A percentile compares a stretch with the other conserved stretches of the same genome.
Evolutionary conservation across 2,888 invertebrate genomes (phyloP).

Genomic region (Halictus ligatus): DNA sequence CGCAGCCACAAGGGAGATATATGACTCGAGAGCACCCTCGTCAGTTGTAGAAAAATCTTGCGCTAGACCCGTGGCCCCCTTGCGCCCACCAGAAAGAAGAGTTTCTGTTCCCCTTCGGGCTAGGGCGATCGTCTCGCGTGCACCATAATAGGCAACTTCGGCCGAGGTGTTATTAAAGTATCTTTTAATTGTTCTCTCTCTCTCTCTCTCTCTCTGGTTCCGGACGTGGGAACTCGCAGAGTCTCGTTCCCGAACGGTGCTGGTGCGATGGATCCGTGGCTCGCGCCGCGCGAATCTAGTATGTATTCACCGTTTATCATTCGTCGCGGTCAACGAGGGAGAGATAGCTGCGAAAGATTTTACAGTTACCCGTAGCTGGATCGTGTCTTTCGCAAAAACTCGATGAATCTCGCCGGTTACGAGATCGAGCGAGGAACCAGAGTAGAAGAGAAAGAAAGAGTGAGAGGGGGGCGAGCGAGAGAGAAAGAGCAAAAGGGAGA

Average conservation of each 20-base stretch:
- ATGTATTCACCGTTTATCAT: neutral
- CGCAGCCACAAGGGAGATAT: conserved; percentile 75
- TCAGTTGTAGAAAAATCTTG: conserved; percentile 72
- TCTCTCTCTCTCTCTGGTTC: conserved; percentile 61
- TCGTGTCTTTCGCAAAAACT: conserved; percentile 17
- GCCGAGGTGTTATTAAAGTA: conserved; percentile 80
- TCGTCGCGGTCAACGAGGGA: neutral
- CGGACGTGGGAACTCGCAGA: conserved; percentile 71
- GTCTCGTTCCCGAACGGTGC: neutral
- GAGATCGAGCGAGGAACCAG: conserved; percentile 33
- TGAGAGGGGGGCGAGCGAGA: neutral
- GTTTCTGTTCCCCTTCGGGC: neutral
- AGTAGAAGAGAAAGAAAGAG: neutral
- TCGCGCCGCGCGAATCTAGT: neutral
- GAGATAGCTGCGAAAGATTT: neutral
- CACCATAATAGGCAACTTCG: conserved; percentile 77
- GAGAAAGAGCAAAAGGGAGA: conserved; percentile 25
- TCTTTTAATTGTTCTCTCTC: conserved; percentile 79
- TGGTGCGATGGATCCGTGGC: neutral
- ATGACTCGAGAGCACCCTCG: conserved; percentile 78
- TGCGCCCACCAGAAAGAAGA: conserved; percentile 17
- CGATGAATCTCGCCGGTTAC: conserved; percentile 51
- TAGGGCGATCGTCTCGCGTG: conserved; percentile 52
- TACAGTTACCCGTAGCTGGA: conserved; percentile 6
- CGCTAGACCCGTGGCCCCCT: conserved; percentile 44